Base-by-base conservation (phyloP, 2,888 invertebrate genomes). In the Drosophila formosana region DNA sequence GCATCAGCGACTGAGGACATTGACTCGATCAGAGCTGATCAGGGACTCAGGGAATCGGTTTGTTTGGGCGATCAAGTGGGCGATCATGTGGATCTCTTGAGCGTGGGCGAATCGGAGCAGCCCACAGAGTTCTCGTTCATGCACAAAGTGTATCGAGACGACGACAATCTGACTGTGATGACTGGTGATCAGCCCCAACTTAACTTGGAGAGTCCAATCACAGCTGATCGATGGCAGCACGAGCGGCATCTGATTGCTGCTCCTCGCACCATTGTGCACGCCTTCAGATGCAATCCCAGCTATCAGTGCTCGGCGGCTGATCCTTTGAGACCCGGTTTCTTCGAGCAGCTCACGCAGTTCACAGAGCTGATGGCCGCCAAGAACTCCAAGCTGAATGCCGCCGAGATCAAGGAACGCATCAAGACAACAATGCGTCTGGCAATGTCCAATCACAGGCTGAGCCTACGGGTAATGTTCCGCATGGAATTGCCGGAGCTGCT, bases 281-380 rank as follows among this genome's bases (percentile, higher is more conserved):
- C 63, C 1, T 72, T 87, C 5, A 67, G 78, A 6, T 64, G 75
- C 8, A 83, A 83, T 58, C 68, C 84, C 1, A 46, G 66, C 4
- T 80, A 77, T 25, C 63, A 66, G 3, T 62, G 65, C 7, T 4
- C 26, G 0, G 4, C 32, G 0, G 4, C 5, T 6, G 51, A 66
- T n/a, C 30, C 18, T 0, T 13, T 52, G 23, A 60, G 25, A 0
- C 57, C 68, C 7, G 32, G 63, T 39, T 75, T 83, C 41, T 74
- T 34, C n/a, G 84, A 80, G 11, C 72, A 83, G 4, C 25, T 86
- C n/a, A 30, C 67, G 3, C 81, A 82, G 39, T 67, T 86, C 25
- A 11, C 46, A 0, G 81, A 86, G 57, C n/a, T 74, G 0, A 58
- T 50, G 34, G 26, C 45, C 1, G 26, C 34, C 9, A 49, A 41